Conservation (phyloP, 2,113 vertebrate genomes). For the Casuarius casuarius region DNA sequence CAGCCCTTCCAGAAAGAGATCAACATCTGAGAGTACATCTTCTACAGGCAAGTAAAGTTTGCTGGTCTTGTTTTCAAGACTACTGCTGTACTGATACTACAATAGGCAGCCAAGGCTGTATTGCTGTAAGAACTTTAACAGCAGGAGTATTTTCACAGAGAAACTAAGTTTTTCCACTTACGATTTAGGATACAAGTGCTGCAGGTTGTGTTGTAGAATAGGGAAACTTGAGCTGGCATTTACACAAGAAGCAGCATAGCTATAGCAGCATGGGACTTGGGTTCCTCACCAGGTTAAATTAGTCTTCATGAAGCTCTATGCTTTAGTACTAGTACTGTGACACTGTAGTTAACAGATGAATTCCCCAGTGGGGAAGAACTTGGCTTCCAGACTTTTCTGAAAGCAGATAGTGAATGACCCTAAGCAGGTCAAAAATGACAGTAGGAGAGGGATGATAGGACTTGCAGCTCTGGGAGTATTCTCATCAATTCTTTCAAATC, state of each 20-base stretch:
- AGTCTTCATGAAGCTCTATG: not conserved
- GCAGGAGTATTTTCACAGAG: not conserved
- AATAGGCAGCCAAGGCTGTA: not conserved
- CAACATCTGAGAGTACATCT: constrained; percentile 77
- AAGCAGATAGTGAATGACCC: not conserved
- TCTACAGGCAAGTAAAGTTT: constrained; percentile 73
- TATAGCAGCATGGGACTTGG: not conserved
- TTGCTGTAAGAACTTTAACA: not conserved
- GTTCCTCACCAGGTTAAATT: not conserved
- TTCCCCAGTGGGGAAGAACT: not conserved
- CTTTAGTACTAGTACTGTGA: not conserved
- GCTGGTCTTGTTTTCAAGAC: not conserved
- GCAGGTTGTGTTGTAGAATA: not conserved
- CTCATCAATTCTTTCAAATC: fast-evolving
- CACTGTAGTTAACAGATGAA: not conserved
- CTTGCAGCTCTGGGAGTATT: not conserved
- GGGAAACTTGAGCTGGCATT: not conserved
- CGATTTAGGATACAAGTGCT: fast-evolving
- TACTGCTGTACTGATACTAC: not conserved
- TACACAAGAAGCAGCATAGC: not conserved
- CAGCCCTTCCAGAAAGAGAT: constrained; percentile 80
- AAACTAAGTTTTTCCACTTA: not conserved
- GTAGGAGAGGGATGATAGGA: not conserved
- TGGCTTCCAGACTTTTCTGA: not conserved
- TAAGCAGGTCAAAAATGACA: not conserved